A percentile compares a stretch with the other conserved stretches of the same genome.
These are phyloP conservation scores for Fragum whitleyi DNA, from an alignment of 2,888 invertebrate genomes.

Conservation along the genomic window DNA sequence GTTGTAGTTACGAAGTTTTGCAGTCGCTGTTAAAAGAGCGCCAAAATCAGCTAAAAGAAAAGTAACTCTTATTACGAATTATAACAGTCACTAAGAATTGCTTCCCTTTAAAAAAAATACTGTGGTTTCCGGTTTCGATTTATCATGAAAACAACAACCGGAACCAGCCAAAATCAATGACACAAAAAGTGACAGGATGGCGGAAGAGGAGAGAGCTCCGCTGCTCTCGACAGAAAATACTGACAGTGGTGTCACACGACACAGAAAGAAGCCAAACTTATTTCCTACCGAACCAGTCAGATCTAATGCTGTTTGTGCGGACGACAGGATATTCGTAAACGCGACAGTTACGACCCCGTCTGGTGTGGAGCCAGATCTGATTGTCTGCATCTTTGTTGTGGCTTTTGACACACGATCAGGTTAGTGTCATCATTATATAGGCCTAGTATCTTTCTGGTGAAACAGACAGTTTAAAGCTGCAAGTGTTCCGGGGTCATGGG, in stretches of 20 bases:
- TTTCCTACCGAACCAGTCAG: conserved; percentile 63
- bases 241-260: conserved; percentile 66
- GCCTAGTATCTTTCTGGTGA: background rate
- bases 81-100: background rate
- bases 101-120: background rate
- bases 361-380: conserved; percentile 72
- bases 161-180: conserved; percentile 62
- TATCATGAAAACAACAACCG: conserved; percentile 32
- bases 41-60: too few species aligned
- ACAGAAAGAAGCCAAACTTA: conserved; percentile 62
- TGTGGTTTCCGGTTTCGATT: background rate
- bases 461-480: background rate
- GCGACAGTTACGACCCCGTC: conserved; percentile 71
- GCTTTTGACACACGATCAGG: conserved; percentile 85
- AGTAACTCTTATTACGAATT: background rate
- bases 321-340: conserved; percentile 73
- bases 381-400: conserved; percentile 85
- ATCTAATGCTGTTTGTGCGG: conserved; percentile 63
- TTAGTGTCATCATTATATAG: background rate
- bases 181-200: conserved; percentile 68
- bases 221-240: conserved; percentile 68
- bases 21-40: too few species aligned
- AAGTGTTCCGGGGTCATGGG: too few species aligned
- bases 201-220: conserved; percentile 76
- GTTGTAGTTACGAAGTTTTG: too few species aligned